A percentile compares a stretch with the other conserved stretches of the same genome.
phyloP scores from a whole-genome alignment of 2,888 invertebrate genomes.

The Ptilodon capucinus region DNA sequence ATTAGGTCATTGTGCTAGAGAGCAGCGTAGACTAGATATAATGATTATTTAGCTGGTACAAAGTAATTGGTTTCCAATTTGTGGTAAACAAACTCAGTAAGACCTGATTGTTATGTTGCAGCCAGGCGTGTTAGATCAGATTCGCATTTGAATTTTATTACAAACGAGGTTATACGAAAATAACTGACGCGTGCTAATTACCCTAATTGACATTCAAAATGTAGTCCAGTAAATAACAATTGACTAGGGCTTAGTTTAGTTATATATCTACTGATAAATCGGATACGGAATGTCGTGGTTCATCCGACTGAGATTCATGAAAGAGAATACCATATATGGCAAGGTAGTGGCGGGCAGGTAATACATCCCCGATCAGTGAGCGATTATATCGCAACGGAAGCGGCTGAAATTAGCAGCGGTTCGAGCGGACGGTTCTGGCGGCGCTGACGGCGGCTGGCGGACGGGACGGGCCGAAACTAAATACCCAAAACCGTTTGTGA shows the following conservation, averaged over 20 bases:
- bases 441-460: slow-evolving; percentile 37
- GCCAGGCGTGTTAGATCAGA: slow-evolving; percentile 5
- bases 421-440: slow-evolving; percentile 36
- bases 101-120: slow-evolving; percentile 5
- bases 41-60: slow-evolving; percentile 9
- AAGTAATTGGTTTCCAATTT: slow-evolving; percentile 4
- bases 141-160: slow-evolving; percentile 10
- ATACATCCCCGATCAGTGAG: slow-evolving; percentile 45
- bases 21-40: slow-evolving; percentile 3
- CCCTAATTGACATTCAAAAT: slow-evolving; percentile 10
- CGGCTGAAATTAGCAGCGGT: slow-evolving; percentile 57
- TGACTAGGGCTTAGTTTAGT: neutral
- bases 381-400: slow-evolving; percentile 49
- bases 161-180: slow-evolving; percentile 17
- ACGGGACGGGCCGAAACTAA: slow-evolving; percentile 63
- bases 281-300: slow-evolving; percentile 5
- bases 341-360: slow-evolving; percentile 39
- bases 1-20: slow-evolving; percentile 7
- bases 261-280: neutral
- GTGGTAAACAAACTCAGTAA: slow-evolving; percentile 1
- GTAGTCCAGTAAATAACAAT: slow-evolving; percentile 2
- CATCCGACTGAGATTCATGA: slow-evolving; percentile 23
- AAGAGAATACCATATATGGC: slow-evolving; percentile 49
- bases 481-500: slow-evolving; percentile 73
- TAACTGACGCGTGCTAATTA: slow-evolving; percentile 22